phyloP scores from a whole-genome alignment of 2,797 vertebrate species.

The Argentina silus region DNA sequence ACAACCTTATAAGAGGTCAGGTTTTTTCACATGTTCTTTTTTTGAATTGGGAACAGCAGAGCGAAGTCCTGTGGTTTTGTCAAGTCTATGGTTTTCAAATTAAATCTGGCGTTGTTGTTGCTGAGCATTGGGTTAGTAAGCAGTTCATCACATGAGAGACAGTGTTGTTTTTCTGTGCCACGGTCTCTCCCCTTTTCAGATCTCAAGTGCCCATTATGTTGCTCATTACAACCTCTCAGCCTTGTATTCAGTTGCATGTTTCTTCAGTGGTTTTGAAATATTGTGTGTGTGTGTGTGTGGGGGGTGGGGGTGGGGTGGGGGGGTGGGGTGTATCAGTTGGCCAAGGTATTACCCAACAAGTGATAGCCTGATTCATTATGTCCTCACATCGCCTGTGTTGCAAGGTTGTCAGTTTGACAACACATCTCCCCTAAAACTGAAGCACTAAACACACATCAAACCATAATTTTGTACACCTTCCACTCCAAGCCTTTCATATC shows the following conservation, averaged over 20 bases:
- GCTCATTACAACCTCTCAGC: background rate
- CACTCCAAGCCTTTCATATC: too few relatives aligned
- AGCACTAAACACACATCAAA: background rate
- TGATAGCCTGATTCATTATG: slow-evolving; percentile 31
- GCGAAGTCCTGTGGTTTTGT: background rate
- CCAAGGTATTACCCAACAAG: slow-evolving; percentile 7
- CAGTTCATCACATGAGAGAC: slow-evolving; percentile 3
- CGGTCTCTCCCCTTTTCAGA: background rate
- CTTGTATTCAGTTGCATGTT: background rate
- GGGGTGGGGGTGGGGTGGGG: slow-evolving; percentile 26
- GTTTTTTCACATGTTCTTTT: too few relatives aligned
- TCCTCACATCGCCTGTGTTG: slow-evolving; percentile 35
- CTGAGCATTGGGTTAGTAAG: background rate
- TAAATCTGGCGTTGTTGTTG: background rate
- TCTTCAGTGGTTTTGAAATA: background rate
- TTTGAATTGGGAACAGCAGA: background rate
- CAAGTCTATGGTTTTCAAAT: background rate
- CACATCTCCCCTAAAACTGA: background rate
- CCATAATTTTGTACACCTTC: too few relatives aligned
- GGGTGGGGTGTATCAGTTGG: slow-evolving; percentile 23
- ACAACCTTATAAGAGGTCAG: too few relatives aligned
- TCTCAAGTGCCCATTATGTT: background rate
- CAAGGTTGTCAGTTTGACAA: background rate
- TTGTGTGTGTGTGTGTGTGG: too few relatives aligned
- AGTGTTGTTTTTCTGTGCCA: slow-evolving; percentile 4